These are phyloP conservation scores for Chelidonichthys spinosus DNA, from an alignment of 2,797 vertebrate genomes.

Conservation along the genomic window DNA sequence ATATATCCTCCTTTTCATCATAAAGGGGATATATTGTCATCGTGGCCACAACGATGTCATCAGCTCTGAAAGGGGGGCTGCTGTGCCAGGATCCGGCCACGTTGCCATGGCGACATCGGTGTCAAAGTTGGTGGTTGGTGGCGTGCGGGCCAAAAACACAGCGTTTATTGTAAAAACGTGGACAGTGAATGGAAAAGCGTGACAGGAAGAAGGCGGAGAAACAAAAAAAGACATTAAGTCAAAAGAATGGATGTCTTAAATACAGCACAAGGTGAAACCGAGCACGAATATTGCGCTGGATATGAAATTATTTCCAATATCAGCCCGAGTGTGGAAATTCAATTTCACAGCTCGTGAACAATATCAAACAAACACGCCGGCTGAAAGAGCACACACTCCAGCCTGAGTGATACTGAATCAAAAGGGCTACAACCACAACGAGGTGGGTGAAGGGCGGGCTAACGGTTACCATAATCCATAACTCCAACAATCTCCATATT, in stretches of 20 bases:
- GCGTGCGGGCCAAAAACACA: conserved; percentile 62
- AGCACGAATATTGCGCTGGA: conserved; percentile 71
- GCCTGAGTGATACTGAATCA: conserved; percentile 63
- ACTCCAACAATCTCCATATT: conserved; percentile 74
- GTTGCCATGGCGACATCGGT: conserved; percentile 72
- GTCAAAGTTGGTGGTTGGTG: conserved; percentile 68
- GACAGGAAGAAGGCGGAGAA: neutral
- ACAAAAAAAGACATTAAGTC: conserved; percentile 45
- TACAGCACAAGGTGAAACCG: conserved; percentile 66
- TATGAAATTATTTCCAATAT: conserved; percentile 80
- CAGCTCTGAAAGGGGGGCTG: conserved; percentile 47
- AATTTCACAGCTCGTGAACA: conserved; percentile 82
- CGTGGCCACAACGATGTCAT: conserved; percentile 74
- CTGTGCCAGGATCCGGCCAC: conserved; percentile 59
- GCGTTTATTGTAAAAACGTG: conserved; percentile 66
- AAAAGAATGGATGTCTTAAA: conserved; percentile 69
- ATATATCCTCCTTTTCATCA: neutral
- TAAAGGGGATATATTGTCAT: conserved; percentile 59
- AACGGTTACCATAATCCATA: conserved; percentile 67
- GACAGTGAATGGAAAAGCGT: conserved; percentile 34
- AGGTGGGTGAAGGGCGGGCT: conserved; percentile 77
- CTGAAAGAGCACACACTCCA: conserved; percentile 66
- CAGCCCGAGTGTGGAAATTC: conserved; percentile 77
- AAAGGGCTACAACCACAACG: conserved; percentile 61
- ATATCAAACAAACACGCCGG: conserved; percentile 78